Conservation (phyloP, 1,140 invertebrate species). For the Aricia agestis region DNA sequence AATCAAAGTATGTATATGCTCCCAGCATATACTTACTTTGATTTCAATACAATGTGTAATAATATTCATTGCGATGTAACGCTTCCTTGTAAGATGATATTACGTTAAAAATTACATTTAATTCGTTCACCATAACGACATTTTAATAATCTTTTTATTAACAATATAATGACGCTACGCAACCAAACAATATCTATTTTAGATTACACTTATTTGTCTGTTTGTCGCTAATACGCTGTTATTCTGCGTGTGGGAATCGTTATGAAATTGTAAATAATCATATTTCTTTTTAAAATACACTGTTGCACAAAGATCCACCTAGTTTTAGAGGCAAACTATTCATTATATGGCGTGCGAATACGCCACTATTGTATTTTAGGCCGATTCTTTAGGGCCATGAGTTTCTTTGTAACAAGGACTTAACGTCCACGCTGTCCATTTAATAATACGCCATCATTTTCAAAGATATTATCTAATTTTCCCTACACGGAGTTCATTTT, state of each 20-base stretch:
- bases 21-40: no score
- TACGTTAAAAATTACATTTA: slow-evolving; percentile 2
- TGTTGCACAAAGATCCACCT: slow-evolving; percentile 75
- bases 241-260: slow-evolving; percentile 56
- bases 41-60: slow-evolving; percentile 8
- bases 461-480: no score
- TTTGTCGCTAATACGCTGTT: slow-evolving; percentile 22
- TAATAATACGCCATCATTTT: background rate
- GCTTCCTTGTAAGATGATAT: slow-evolving; percentile 8
- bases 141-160: slow-evolving; percentile 31
- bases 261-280: slow-evolving; percentile 75
- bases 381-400: slow-evolving; percentile 50
- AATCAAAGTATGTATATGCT: background rate
- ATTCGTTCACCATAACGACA: slow-evolving; percentile 24
- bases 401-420: slow-evolving; percentile 22
- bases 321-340: slow-evolving; percentile 74
- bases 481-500: no score
- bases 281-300: slow-evolving; percentile 73
- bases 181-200: slow-evolving; percentile 48
- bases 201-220: slow-evolving; percentile 71
- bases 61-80: slow-evolving; percentile 12
- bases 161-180: slow-evolving; percentile 27
- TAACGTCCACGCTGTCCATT: background rate
- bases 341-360: slow-evolving; percentile 72
- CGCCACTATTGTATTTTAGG: slow-evolving; percentile 62